These are phyloP conservation scores for Miltochrista miniata DNA, from an alignment of 2,888 invertebrate genomes.

Conservation along the genomic window DNA sequence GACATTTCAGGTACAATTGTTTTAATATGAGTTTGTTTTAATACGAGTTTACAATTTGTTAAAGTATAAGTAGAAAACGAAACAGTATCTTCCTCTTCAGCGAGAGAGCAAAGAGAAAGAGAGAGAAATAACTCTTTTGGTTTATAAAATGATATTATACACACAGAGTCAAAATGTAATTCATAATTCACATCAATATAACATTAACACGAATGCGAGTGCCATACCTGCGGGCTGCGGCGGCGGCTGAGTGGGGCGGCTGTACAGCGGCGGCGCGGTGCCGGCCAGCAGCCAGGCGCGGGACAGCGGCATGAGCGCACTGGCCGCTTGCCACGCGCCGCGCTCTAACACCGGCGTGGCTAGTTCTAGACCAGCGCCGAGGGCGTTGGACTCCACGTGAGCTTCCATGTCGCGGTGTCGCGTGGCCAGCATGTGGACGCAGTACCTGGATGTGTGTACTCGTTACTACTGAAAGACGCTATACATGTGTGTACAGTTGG, in stretches of 20 bases:
- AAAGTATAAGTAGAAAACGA: too few relatives aligned
- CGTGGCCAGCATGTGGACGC: conserved; percentile 79
- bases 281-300: conserved; percentile 89
- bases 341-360: conserved; percentile 88
- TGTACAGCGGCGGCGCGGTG: conserved; percentile 84
- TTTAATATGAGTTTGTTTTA: too few relatives aligned
- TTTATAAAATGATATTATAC: too few relatives aligned
- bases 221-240: conserved; percentile 45
- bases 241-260: conserved; percentile 59
- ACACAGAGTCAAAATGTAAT: too few relatives aligned
- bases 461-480: too few relatives aligned
- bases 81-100: too few relatives aligned
- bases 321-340: conserved; percentile 53
- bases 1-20: background rate
- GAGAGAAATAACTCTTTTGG: too few relatives aligned
- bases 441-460: conserved; percentile 50
- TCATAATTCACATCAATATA: too few relatives aligned
- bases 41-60: too few relatives aligned
- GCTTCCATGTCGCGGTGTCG: conserved; percentile 82
- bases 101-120: too few relatives aligned
- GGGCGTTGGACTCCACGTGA: conserved; percentile 42
- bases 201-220: too few relatives aligned
- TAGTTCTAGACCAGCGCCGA: conserved; percentile 85
- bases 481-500: background rate
- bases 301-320: conserved; percentile 83